Evolutionary conservation across 2,113 vertebrate species (phyloP).

Genomic region (Egretta garzetta): DNA sequence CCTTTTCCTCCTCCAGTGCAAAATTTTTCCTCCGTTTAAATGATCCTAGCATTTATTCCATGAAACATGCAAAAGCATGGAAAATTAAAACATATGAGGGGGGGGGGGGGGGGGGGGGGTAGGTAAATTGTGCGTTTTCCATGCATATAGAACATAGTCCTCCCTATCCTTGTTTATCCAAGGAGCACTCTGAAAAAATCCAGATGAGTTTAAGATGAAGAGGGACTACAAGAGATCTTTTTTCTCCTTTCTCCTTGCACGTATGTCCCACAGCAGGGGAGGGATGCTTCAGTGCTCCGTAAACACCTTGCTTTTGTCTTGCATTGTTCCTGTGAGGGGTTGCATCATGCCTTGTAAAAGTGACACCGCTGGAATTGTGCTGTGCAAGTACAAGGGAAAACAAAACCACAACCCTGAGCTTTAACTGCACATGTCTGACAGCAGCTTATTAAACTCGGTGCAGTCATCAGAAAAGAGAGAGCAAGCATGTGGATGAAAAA

Average conservation of each 20-base stretch:
- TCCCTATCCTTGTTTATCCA: background rate
- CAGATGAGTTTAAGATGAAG: background rate
- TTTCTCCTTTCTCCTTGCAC: background rate
- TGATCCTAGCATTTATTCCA: background rate
- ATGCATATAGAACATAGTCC: accelerated
- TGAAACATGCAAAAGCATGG: accelerated
- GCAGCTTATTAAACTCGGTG: slow-evolving; percentile 38
- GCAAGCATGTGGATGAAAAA: background rate
- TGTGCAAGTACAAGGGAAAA: slow-evolving; percentile 11
- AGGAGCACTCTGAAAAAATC: background rate
- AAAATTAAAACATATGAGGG: background rate
- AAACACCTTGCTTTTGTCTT: background rate
- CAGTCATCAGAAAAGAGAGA: slow-evolving; percentile 18
- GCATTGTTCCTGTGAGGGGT: background rate
- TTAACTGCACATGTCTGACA: slow-evolving; percentile 34
- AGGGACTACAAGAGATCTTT: background rate
- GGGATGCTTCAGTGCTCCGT: background rate
- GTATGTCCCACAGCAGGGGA: background rate
- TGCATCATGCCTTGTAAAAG: slow-evolving; percentile 29
- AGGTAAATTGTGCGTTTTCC: background rate
- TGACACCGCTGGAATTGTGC: background rate
- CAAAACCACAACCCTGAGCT: background rate
- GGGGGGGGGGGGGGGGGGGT: too few species aligned
- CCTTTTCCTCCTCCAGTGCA: background rate
- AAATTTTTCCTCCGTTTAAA: background rate